Conservation (phyloP, 2,888 invertebrate genomes). For the Melinopterus prodromus region DNA sequence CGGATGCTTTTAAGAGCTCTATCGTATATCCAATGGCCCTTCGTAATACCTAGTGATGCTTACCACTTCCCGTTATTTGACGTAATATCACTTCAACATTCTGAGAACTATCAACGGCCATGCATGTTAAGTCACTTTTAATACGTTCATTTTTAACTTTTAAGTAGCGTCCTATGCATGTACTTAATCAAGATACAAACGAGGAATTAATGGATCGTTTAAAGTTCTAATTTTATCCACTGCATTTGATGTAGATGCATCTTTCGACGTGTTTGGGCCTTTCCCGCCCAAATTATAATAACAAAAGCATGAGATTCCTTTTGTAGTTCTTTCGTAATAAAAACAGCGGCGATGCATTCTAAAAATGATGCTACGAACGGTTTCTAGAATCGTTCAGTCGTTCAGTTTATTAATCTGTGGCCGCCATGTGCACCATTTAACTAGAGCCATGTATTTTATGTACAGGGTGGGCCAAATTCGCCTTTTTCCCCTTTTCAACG, state of each 20-base stretch:
- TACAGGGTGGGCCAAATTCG: no score
- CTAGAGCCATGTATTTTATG: no score
- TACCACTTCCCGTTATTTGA: constrained; percentile 4
- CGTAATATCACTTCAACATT: background rate
- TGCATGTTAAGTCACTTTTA: background rate
- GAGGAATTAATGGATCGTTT: background rate
- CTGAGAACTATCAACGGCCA: background rate
- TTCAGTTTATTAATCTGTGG: no score
- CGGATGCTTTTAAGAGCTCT: constrained; percentile 4
- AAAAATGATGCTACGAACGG: background rate
- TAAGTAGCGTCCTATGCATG: background rate
- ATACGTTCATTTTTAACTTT: background rate
- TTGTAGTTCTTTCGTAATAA: background rate
- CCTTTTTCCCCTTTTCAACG: no score
- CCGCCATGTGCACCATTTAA: no score
- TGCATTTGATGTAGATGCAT: background rate
- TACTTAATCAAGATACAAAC: background rate
- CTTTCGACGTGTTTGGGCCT: background rate
- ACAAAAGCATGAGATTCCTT: background rate
- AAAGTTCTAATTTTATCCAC: background rate
- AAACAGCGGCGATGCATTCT: background rate
- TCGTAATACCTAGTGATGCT: background rate
- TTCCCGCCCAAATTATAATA: background rate
- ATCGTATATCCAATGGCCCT: background rate
- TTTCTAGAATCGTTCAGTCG: no score